phyloP scores from a whole-genome alignment of 37 sponge, comb jelly and placozoan genomes.

The Crambe crambe region DNA sequence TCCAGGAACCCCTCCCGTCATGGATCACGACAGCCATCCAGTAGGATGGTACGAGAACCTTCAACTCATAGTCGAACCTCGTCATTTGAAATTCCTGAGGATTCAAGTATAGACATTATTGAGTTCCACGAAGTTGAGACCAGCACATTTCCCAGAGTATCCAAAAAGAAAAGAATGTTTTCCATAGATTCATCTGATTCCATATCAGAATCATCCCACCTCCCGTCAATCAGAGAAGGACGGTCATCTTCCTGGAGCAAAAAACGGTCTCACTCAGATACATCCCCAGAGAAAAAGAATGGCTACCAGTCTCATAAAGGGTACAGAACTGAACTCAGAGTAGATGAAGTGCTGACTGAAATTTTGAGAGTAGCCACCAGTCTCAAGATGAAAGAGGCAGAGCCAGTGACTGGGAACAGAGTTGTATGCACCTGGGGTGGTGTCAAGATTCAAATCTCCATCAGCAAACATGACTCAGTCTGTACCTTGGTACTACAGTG shows the following conservation, averaged over 20 bases:
- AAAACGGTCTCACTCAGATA: background rate
- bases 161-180: background rate
- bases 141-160: background rate
- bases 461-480: slow-evolving; percentile 20
- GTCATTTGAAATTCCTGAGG: background rate
- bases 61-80: background rate
- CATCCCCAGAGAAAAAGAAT: background rate
- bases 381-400: slow-evolving; percentile 20
- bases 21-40: slow-evolving; percentile 17
- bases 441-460: slow-evolving; percentile 10
- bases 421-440: slow-evolving; percentile 13
- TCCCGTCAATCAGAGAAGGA: slow-evolving; percentile 3
- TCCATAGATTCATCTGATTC: background rate
- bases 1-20: slow-evolving; percentile 15
- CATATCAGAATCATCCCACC: background rate
- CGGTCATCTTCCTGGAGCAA: background rate
- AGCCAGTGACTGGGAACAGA: background rate
- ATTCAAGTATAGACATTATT: background rate
- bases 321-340: slow-evolving; percentile 14
- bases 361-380: slow-evolving; percentile 33
- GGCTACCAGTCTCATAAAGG: background rate
- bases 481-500: slow-evolving; percentile 59
- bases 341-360: slow-evolving; percentile 45
- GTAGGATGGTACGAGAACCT: background rate
- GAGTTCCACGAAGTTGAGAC: slow-evolving; percentile 27